Base-by-base conservation (phyloP, 2,888 invertebrate genomes). In the Oxycera nigricornis region DNA sequence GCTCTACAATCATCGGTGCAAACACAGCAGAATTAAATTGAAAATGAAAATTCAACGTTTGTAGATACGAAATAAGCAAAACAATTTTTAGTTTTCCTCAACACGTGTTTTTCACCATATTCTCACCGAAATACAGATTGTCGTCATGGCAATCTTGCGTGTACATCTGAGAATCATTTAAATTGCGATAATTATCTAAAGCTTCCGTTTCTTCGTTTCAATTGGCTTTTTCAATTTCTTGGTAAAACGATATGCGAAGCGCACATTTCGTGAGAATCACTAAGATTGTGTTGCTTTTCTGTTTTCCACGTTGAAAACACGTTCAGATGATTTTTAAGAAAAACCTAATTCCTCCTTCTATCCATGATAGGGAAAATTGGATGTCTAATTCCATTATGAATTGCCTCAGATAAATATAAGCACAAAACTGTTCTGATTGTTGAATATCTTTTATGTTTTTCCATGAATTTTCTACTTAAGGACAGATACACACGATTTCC, bases 151-250 rank as follows among this genome's bases (percentile, higher is more conserved):
- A 7, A 3, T n/a, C 14, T 14, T n/a, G 9, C 11, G 11, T 55
- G 2, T 22, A 24, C 24, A 55, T 55, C 22, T 22, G 24, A 20
- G 24, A 55, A 55, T 55, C 52, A 20, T 55, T 17, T 3, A 55
- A 20, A 46, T 46, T 3, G 46, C 30, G 30, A 59, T 59, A 30
- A n/a, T 59, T 59, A 28, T 59, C 59, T 59, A 30, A 59, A 59
- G 26, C n/a, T 59, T 59, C 59, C 59, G 30, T 30, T 59, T 1
- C 30, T 28, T 30, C 24, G 30, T 30, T 59, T 14, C 11, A 59
- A 28, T 59, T 28, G 59, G n/a, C 59, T 59, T 59, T n/a, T n/a
- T 59, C 30, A 14, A n/a, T 24, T 59, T 59, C 30, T 59, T 46
- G 11, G 3, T 3, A 3, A 11, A n/a, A 7, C 46, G 17, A 3